Evolutionary conservation across 2,888 invertebrate genomes (phyloP).

Genomic region (Panzeria rudis): DNA sequence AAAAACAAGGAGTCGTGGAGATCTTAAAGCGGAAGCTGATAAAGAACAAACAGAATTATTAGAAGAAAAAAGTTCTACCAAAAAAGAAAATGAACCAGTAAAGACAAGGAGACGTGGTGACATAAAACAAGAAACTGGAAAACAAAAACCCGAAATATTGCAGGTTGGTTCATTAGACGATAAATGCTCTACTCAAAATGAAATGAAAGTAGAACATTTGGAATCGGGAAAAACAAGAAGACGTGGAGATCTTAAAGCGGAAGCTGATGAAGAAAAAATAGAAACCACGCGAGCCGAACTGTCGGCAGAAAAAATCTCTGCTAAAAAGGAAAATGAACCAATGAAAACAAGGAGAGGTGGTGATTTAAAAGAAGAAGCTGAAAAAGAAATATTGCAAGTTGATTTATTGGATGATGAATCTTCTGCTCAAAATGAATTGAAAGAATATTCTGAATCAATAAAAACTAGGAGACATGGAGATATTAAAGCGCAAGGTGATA

Average conservation of each 20-base stretch:
- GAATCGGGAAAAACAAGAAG: background rate
- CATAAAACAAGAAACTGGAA: background rate
- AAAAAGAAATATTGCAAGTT: background rate
- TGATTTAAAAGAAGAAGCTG: background rate
- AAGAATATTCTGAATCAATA: background rate
- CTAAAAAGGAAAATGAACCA: background rate
- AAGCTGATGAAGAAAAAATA: background rate
- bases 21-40: background rate
- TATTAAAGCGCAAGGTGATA: background rate
- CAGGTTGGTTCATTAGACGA: too few species aligned
- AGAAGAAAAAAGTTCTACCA: background rate
- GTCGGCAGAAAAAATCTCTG: too few species aligned
- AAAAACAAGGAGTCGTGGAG: background rate
- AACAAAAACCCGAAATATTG: background rate
- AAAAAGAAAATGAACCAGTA: constrained; percentile 11
- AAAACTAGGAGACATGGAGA: background rate
- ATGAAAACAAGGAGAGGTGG: background rate
- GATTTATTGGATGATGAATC: background rate
- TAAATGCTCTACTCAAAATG: too few species aligned
- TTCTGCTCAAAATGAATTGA: background rate
- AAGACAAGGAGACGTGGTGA: constrained; percentile 11
- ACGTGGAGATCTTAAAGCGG: background rate
- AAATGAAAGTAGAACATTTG: background rate
- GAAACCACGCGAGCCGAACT: too few species aligned
- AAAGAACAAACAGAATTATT: background rate